These are phyloP conservation scores for Orycteropus afer DNA, from an alignment of 2,113 vertebrate species.

Conservation along the genomic window DNA sequence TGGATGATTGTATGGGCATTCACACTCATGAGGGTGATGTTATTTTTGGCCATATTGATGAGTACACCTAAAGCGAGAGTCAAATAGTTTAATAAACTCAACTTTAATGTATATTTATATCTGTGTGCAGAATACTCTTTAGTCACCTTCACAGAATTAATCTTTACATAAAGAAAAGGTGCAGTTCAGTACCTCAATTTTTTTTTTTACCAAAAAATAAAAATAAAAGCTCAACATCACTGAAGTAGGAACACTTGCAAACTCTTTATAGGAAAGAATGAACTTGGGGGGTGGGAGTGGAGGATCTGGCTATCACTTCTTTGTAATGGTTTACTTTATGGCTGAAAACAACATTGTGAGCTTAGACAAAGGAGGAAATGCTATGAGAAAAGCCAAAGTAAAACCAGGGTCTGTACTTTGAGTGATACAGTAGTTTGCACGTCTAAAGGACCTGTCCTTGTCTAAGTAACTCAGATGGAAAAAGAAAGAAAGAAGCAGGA, in stretches of 20 bases:
- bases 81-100: not conserved
- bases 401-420: not conserved
- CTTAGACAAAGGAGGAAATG: not conserved
- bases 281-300: not conserved
- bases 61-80: not conserved
- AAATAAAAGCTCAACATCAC: not conserved
- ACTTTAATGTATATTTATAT: not conserved
- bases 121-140: not conserved
- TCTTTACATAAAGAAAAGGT: not conserved
- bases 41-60: not conserved
- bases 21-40: not conserved
- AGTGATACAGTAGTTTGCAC: not conserved
- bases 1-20: not conserved
- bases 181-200: not conserved
- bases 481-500: not conserved
- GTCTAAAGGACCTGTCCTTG: not conserved
- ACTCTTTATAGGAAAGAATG: not conserved
- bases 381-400: not conserved
- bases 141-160: not conserved
- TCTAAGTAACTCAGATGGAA: not conserved
- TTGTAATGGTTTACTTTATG: slow-evolving; percentile 5
- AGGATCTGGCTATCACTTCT: not conserved
- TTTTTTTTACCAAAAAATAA: not conserved
- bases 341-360: not conserved
- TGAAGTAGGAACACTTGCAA: not conserved